Evolutionary conservation across 2,113 vertebrate species (phyloP).

Genomic region (Cebidichthys violaceus): DNA sequence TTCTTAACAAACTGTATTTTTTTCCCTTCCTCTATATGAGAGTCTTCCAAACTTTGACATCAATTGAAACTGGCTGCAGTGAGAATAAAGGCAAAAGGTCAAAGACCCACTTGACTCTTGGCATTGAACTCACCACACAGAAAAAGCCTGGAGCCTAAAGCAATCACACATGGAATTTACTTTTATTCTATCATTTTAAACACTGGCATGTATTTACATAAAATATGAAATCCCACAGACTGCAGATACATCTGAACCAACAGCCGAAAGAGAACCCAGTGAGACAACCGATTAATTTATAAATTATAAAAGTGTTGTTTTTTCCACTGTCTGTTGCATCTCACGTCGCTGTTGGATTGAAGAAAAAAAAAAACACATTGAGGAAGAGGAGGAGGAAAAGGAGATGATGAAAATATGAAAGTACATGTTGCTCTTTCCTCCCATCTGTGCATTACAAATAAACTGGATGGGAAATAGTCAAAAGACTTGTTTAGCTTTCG

Average conservation of each 20-base stretch:
- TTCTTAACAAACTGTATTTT: not conserved
- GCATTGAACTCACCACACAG: conserved; percentile 41
- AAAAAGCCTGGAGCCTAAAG: conserved; percentile 48
- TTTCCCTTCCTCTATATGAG: not conserved
- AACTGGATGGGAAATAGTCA: conserved; percentile 61
- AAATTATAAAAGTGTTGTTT: not conserved
- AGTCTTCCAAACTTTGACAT: not conserved
- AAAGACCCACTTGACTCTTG: conserved; percentile 51
- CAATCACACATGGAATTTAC: conserved; percentile 21
- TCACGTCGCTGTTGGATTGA: conserved; percentile 11
- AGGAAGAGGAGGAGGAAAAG: conserved; percentile 25
- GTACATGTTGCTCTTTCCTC: conserved; percentile 50
- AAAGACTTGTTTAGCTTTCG: conserved; percentile 72
- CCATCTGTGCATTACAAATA: conserved; percentile 49
- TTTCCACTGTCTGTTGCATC: conserved; percentile 48
- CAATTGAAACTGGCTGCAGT: conserved; percentile 21
- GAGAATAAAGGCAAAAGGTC: conserved; percentile 47
- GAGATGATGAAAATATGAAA: conserved; percentile 61
- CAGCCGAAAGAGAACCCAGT: not conserved
- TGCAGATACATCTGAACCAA: conserved; percentile 28
- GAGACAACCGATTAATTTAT: conserved; percentile 21
- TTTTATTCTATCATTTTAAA: not conserved
- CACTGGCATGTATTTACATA: conserved; percentile 9
- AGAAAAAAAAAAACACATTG: not conserved
- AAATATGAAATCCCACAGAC: conserved; percentile 19